These are phyloP conservation scores for Catocala nupta DNA, from an alignment of 2,888 invertebrate genomes.

Conservation along the genomic window DNA sequence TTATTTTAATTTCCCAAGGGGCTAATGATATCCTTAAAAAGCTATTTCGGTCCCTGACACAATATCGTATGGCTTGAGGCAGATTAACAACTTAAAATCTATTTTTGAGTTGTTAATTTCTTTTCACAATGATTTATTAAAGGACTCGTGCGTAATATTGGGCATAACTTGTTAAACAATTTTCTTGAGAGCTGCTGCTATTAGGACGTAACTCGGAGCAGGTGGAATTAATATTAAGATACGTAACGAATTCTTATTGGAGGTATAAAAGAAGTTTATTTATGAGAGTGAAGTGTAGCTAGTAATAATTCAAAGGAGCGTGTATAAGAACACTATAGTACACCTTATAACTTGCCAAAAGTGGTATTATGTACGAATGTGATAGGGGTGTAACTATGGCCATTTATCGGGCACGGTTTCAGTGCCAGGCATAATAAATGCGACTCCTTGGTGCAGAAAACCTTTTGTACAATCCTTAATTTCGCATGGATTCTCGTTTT, in stretches of 20 bases:
- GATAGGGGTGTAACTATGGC: slow-evolving; percentile 1
- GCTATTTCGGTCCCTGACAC: slow-evolving; percentile 69
- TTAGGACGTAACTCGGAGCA: slow-evolving; percentile 20
- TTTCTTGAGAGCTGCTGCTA: slow-evolving; percentile 31
- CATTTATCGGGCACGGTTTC: neutral
- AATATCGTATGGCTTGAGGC: slow-evolving; percentile 55
- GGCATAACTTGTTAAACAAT: slow-evolving; percentile 40
- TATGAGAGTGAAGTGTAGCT: neutral
- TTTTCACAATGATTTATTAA: slow-evolving; percentile 47
- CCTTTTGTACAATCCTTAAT: neutral
- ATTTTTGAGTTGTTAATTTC: slow-evolving; percentile 50
- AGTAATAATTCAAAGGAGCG: neutral
- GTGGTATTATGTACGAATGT: neutral
- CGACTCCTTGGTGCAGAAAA: neutral
- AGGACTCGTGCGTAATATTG: slow-evolving; percentile 28
- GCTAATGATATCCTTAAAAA: slow-evolving; percentile 75
- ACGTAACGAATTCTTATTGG: slow-evolving; percentile 38
- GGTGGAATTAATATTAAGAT: slow-evolving; percentile 43
- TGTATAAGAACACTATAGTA: neutral
- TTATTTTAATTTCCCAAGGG: slow-evolving; percentile 81
- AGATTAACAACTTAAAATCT: slow-evolving; percentile 48
- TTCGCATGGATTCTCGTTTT: no score
- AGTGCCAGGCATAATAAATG: slow-evolving; percentile 3
- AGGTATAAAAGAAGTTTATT: slow-evolving; percentile 32
- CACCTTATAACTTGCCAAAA: neutral